Percentiles rank a stretch among this genome's conserved stretches.
Evolutionary conservation across 2,888 invertebrate genomes (phyloP).

Genomic region (Lepidochrysops patricia): DNA sequence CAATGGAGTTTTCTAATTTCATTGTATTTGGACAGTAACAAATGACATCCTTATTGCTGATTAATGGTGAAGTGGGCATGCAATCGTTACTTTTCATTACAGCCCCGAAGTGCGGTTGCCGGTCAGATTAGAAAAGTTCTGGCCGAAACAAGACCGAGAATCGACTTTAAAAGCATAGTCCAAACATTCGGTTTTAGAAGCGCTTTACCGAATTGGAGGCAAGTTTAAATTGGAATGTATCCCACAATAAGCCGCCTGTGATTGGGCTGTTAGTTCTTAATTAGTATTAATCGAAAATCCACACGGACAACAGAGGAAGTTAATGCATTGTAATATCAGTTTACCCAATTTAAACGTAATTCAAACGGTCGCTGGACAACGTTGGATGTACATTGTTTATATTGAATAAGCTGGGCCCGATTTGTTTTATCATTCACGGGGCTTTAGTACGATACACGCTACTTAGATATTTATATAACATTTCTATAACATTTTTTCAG

Average conservation of each 20-base stretch:
- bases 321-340: conserved; percentile 35
- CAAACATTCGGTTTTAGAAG: conserved; percentile 70
- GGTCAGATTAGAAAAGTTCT: conserved; percentile 74
- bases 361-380: conserved; percentile 5
- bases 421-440: neutral
- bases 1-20: neutral
- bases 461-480: too few relatives aligned
- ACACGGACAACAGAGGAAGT: conserved; percentile 37
- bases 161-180: conserved; percentile 68
- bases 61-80: conserved; percentile 67
- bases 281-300: conserved; percentile 70
- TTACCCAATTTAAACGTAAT: conserved; percentile 24
- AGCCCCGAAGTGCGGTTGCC: conserved; percentile 66
- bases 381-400: neutral
- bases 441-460: too few relatives aligned
- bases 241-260: conserved; percentile 70
- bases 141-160: conserved; percentile 64
- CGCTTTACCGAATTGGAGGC: conserved; percentile 59
- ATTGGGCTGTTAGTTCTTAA: conserved; percentile 72
- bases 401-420: neutral
- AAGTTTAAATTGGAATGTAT: conserved; percentile 75
- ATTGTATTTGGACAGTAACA: neutral
- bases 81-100: conserved; percentile 75
- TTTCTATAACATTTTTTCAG: too few relatives aligned
- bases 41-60: conserved; percentile 35